phyloP scores from a whole-genome alignment of 1,140 invertebrate species.

The Drosophila miranda region DNA sequence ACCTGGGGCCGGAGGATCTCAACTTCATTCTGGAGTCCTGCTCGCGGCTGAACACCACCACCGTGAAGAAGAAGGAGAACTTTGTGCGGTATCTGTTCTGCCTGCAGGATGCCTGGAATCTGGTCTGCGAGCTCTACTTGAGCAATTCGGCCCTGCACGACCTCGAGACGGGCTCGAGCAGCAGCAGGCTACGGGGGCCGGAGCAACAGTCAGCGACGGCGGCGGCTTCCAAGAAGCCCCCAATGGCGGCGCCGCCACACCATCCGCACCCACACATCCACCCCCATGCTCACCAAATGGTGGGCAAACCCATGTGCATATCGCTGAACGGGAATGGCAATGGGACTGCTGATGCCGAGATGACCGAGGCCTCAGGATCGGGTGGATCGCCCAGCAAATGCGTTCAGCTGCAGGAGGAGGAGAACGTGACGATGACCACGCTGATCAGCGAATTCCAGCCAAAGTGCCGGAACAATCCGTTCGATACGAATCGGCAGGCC shows the following conservation, averaged over 20 bases:
- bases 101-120: constrained; percentile 85
- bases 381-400: constrained; percentile 72
- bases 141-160: constrained; percentile 83
- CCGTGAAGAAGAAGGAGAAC: constrained; percentile 84
- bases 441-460: constrained; percentile 83
- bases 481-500: constrained; percentile 83
- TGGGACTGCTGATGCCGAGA: constrained; percentile 9
- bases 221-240: constrained; percentile 26
- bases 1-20: constrained; percentile 86
- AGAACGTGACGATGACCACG: constrained; percentile 82
- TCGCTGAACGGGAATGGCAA: constrained; percentile 65
- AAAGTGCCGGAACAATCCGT: constrained; percentile 84
- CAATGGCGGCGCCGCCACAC: constrained; percentile 24
- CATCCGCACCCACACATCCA: constrained; percentile 6
- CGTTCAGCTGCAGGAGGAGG: constrained; percentile 71
- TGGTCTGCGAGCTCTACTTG: constrained; percentile 84
- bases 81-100: constrained; percentile 85
- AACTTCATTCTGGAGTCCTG: constrained; percentile 86
- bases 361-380: constrained; percentile 36
- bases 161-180: constrained; percentile 81
- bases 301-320: constrained; percentile 60
- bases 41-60: constrained; percentile 83
- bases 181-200: constrained; percentile 1
- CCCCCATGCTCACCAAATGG: constrained; percentile 9
- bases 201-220: constrained; percentile 5